Evolutionary conservation across 1,140 invertebrate genomes (phyloP).

Genomic region (Dendrolimus kikuchii): DNA sequence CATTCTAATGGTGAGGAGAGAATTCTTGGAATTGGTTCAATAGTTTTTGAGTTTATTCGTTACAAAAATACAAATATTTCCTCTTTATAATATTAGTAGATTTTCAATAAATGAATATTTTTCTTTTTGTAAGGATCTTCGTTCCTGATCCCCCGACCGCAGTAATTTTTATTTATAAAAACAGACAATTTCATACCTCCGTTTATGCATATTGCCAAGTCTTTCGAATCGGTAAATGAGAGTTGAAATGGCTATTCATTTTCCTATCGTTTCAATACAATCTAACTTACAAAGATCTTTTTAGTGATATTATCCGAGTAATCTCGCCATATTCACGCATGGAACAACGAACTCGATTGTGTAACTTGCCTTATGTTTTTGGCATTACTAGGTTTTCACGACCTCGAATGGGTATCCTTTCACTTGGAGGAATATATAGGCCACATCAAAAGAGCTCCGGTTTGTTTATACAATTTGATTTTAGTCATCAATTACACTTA

Average conservation of each 20-base stretch:
- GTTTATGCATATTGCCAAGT: not conserved
- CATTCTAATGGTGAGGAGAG: too few species aligned
- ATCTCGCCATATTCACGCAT: not conserved
- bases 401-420: slow-evolving; percentile 18
- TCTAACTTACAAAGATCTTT: slow-evolving; percentile 3
- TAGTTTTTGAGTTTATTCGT: too few species aligned
- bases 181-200: too few species aligned
- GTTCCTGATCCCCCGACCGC: too few species aligned
- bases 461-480: not conserved
- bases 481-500: too few species aligned
- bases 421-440: slow-evolving; percentile 19
- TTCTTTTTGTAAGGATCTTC: too few species aligned
- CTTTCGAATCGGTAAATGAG: not conserved
- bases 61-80: too few species aligned
- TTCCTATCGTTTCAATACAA: slow-evolving; percentile 11
- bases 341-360: slow-evolving; percentile 16
- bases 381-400: slow-evolving; percentile 18
- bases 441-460: slow-evolving; percentile 6
- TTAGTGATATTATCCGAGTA: slow-evolving; percentile 10
- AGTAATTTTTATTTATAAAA: too few species aligned
- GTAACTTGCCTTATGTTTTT: slow-evolving; percentile 23
- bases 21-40: too few species aligned
- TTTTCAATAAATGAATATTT: too few species aligned
- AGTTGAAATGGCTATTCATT: slow-evolving; percentile 13
- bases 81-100: too few species aligned